A percentile compares a stretch with the other conserved stretches of the same genome.
phyloP scores from a whole-genome alignment of 2,113 vertebrate species.

The Ptyas mucosa region DNA sequence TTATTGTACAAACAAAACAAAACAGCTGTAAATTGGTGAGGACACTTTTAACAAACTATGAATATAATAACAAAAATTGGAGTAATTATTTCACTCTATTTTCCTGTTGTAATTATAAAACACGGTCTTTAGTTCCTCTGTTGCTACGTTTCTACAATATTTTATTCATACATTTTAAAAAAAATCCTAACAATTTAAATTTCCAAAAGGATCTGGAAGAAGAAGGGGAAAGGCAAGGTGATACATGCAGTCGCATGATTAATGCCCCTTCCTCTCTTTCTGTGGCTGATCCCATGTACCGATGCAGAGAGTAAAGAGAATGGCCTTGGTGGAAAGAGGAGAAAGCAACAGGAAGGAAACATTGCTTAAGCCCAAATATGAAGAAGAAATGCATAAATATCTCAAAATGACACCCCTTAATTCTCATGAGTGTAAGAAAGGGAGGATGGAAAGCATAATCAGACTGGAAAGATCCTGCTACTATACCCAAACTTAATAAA shows the following conservation, averaged over 20 bases:
- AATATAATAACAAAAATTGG: conserved; percentile 67
- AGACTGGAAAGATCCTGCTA: neutral
- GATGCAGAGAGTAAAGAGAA: neutral
- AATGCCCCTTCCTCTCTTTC: neutral
- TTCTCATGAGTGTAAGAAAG: neutral
- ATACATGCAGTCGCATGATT: neutral
- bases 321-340: neutral
- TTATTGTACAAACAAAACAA: neutral
- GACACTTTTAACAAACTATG: conserved; percentile 57
- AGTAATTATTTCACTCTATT: conserved; percentile 70
- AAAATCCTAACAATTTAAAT: neutral
- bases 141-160: conserved; percentile 72
- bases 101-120: conserved; percentile 50
- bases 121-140: conserved; percentile 61
- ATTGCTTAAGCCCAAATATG: neutral
- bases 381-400: neutral
- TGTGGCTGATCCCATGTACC: neutral
- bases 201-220: neutral
- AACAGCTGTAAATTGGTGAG: conserved; percentile 50
- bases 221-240: neutral
- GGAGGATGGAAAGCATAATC: neutral
- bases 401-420: neutral
- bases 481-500: neutral
- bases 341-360: neutral
- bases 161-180: conserved; percentile 44